Evolutionary conservation across 1,140 invertebrate species (phyloP), one percentile per base, ranked within the genome.

Genomic region (Drepana arcuata): DNA sequence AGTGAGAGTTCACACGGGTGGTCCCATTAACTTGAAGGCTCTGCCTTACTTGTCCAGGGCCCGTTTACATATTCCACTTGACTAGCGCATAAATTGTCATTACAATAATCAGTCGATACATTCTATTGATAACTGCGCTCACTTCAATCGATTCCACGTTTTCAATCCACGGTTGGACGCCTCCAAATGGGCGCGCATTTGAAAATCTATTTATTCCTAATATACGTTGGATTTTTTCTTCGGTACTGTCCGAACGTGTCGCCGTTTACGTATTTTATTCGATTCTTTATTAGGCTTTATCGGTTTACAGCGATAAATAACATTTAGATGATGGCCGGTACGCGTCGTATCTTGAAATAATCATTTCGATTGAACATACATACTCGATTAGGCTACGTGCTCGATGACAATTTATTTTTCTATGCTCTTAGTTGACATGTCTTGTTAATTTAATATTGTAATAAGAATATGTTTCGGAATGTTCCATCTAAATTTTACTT

Each of bases 81-180:
- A 48, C 34, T 55, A 28, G 31, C 55, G 52, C 65, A 69, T 74
- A 74, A 74, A 69, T 71, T 71, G 65, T 71, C 70, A 69, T 74
- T 74, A 71, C 55, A 38, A 53, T 62, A 74, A 74, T 74, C 62
- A 64, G 51, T 53, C 58, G 57, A 65, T 62, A 56, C 57, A 56
- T 61, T 64, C 52, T 52, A 72, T 64, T 57, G 63, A 69, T 63
- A 61, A 49, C 35, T 42, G 47, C 35, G 59, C 50, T 66, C 41
- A 49, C 41, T 47, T 46, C 49, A 54, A 59, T 59, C 59, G 49
- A 52, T 55, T 53, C 35, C 40, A 52, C n/a, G n/a, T n/a, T n/a
- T 21, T 26, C n/a, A 10, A 54, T 69, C 58, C 66, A 40, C 60
- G 47, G 56, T 27, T 62, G 62, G 51, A 50, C 48, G 56, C 54